Conservation (phyloP, 2,113 vertebrate genomes). For the Aldabrachelys gigantea region DNA sequence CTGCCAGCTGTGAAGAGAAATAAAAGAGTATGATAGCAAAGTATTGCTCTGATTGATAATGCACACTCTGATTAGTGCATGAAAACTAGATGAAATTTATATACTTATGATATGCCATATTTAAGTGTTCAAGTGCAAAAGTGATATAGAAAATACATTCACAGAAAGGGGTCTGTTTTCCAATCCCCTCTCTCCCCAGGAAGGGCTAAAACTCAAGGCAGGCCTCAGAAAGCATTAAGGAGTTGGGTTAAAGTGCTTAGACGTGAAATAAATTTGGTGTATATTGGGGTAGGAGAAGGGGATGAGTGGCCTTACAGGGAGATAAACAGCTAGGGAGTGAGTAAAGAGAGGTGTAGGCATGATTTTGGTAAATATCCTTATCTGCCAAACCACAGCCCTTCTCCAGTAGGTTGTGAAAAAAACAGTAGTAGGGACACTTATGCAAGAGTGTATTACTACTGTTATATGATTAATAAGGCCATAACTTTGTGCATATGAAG, state of each 20-base stretch:
- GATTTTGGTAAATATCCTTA: background rate
- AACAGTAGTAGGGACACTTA: background rate
- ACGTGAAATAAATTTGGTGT: background rate
- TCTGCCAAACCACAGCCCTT: background rate
- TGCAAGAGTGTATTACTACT: background rate
- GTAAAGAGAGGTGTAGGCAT: background rate
- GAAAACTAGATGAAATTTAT: background rate
- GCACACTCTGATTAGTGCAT: background rate
- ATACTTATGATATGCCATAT: background rate
- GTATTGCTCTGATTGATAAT: background rate
- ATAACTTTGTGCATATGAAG: background rate
- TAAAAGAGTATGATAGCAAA: background rate
- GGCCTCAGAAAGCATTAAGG: background rate
- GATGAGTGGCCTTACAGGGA: background rate
- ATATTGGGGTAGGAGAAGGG: background rate
- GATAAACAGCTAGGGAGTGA: background rate
- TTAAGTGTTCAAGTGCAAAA: background rate
- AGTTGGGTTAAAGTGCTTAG: background rate
- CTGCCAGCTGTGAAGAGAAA: constrained; percentile 33
- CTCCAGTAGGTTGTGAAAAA: background rate
- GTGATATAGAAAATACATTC: background rate
- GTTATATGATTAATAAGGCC: background rate
- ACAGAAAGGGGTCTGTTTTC: background rate
- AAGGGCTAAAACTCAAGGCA: background rate
- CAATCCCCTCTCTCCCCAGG: background rate